These are phyloP conservation scores for Silurus lanzhouensis DNA, from an alignment of 2,797 vertebrate genomes.

Conservation along the genomic window DNA sequence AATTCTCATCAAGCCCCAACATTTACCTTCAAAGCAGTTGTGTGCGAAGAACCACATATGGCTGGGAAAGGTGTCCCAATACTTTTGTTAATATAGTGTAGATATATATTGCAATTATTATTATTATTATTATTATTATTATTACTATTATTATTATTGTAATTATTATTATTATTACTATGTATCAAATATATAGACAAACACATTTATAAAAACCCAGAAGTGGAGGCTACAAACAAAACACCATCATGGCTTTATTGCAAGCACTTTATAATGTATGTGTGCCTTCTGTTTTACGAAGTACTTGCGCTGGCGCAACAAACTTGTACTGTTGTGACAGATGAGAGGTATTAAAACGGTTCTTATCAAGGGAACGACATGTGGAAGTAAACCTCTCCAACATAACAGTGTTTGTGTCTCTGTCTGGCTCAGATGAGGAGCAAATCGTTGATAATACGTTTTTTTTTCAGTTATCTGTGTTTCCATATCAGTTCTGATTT, in stretches of 20 bases:
- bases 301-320: neutral
- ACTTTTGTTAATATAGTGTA: too few species aligned
- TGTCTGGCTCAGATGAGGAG: neutral
- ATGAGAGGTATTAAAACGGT: conserved; percentile 33
- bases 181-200: too few species aligned
- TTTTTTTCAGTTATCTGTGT: neutral
- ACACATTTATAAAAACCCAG: too few species aligned
- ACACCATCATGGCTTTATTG: neutral
- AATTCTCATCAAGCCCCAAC: too few species aligned
- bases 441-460: neutral
- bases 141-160: neutral
- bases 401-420: conserved; percentile 8
- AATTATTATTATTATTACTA: too few species aligned
- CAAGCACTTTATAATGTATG: neutral
- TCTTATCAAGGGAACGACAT: conserved; percentile 13
- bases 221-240: neutral
- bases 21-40: too few species aligned
- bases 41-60: too few species aligned
- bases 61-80: too few species aligned
- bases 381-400: conserved; percentile 11
- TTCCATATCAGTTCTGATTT: neutral
- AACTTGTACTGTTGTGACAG: conserved; percentile 24
- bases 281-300: neutral
- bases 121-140: conserved; percentile 6
- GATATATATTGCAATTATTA: neutral